Evolutionary conservation across 2,888 invertebrate species (phyloP), one percentile per base, ranked within the genome.

Genomic region (Lasiommata megera): DNA sequence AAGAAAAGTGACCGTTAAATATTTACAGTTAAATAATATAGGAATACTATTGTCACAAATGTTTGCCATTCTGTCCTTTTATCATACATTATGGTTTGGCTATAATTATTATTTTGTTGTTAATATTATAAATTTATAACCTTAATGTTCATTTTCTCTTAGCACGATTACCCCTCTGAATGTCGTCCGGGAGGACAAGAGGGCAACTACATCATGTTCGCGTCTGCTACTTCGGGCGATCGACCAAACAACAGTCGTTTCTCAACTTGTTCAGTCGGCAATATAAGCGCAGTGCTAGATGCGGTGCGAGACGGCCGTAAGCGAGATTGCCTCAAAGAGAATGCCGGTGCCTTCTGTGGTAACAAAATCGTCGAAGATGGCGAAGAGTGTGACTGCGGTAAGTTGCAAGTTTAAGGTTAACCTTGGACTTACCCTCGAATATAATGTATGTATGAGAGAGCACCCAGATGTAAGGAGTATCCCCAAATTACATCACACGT

Each of bases 171-270:
- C 85, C 97, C 97, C 0, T 94, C 94, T 16, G 96, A 97, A 72
- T 97, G 97, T 81, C 93, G 97, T 61, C 97, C 98, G 0, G 98
- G 98, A 58, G 97, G 98, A 7, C 92, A 95, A 34, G 94, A 94
- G 65, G 99, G 99, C 56, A 99, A 99, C 92, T 99, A 94, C 87
- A 99, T 99, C 74, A 99, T 99, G 99, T 99, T 99, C 86, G 98
- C 99, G 12, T 98, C 98, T 50, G 99, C 99, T 7, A 99, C 99
- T 0, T 98, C 98, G 63, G 99, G 99, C 51, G 99, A 99, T 91
- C 94, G 98, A 54, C 96, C 97, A 8, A 99, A 99, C 92, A 99
- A 99, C 89, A 98, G 98, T 73, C 96, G 97, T 78, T 99, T 99
- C 92, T 98, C 98, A 0, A 93, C 94, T 16, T 99, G 99, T 88